Evolutionary conservation across 1,140 invertebrate genomes (phyloP).

Genomic region (Dendrolimus punctatus): DNA sequence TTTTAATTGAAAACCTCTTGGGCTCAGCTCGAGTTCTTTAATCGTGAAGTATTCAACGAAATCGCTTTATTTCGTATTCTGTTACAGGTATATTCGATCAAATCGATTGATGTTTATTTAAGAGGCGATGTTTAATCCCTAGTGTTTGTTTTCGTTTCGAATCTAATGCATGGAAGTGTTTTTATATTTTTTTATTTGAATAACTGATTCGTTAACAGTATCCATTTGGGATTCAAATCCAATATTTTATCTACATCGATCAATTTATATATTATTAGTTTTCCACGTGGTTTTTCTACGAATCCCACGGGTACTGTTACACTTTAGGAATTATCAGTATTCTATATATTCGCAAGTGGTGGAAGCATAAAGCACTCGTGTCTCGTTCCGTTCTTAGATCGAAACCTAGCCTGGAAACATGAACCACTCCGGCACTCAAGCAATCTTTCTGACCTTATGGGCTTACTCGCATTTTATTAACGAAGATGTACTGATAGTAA

Average conservation of each 20-base stretch:
- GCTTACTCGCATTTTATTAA: too few relatives aligned
- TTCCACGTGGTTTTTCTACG: too few relatives aligned
- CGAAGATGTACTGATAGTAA: too few relatives aligned
- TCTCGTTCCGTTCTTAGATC: too few relatives aligned
- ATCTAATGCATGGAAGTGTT: conserved; percentile 6
- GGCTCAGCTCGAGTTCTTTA: conserved; percentile 26
- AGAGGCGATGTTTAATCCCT: conserved; percentile 9
- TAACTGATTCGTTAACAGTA: neutral
- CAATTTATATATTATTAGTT: neutral
- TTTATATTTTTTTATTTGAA: conserved; percentile 6
- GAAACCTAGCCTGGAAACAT: too few relatives aligned
- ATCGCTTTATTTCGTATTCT: conserved; percentile 34
- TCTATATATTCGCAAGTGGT: too few relatives aligned
- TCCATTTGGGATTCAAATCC: neutral
- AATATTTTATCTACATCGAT: neutral
- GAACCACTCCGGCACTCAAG: too few relatives aligned
- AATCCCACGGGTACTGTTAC: too few relatives aligned
- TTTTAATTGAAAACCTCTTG: conserved; percentile 37
- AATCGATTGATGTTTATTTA: conserved; percentile 19
- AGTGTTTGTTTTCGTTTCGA: conserved; percentile 10
- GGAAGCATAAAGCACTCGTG: too few relatives aligned
- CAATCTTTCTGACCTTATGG: too few relatives aligned
- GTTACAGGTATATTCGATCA: conserved; percentile 27
- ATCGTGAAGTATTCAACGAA: conserved; percentile 35
- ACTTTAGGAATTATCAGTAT: too few relatives aligned